These are phyloP conservation scores for Loxodonta africana DNA, from an alignment of 2,113 vertebrate species.

Conservation along the genomic window DNA sequence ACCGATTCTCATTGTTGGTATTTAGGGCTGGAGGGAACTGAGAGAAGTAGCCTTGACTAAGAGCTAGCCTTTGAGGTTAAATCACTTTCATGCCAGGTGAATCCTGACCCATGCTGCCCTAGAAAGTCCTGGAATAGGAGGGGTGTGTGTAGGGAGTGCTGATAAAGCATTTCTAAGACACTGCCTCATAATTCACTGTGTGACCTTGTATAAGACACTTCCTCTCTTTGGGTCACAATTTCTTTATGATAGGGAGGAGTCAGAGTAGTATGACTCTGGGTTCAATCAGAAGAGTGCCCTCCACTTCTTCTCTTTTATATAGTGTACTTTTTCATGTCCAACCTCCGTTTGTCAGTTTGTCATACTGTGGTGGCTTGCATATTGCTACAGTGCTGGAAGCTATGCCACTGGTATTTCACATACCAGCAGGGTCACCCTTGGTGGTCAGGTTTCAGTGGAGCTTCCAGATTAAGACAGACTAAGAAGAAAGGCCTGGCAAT, in stretches of 20 bases:
- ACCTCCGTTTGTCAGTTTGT: no score
- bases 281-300: slow-evolving; percentile 12
- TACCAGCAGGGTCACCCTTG: no score
- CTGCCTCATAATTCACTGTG: slow-evolving; percentile 61
- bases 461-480: no score
- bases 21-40: background rate
- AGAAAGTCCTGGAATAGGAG: background rate
- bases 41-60: slow-evolving; percentile 1
- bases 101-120: slow-evolving; percentile 43
- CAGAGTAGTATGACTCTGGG: background rate
- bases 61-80: background rate
- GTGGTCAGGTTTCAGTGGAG: no score
- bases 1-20: slow-evolving; percentile 22
- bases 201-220: slow-evolving; percentile 57
- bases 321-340: background rate
- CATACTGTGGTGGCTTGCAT: no score
- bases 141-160: background rate
- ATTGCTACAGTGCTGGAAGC: no score
- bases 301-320: slow-evolving; percentile 29
- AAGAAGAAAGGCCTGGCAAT: no score
- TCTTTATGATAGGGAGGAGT: background rate
- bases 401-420: no score
- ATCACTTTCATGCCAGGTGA: slow-evolving; percentile 64
- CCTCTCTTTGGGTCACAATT: slow-evolving; percentile 46
- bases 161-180: slow-evolving; percentile 52